phyloP scores from a whole-genome alignment of 2,113 vertebrate species.

The Chaenogobius annularis region DNA sequence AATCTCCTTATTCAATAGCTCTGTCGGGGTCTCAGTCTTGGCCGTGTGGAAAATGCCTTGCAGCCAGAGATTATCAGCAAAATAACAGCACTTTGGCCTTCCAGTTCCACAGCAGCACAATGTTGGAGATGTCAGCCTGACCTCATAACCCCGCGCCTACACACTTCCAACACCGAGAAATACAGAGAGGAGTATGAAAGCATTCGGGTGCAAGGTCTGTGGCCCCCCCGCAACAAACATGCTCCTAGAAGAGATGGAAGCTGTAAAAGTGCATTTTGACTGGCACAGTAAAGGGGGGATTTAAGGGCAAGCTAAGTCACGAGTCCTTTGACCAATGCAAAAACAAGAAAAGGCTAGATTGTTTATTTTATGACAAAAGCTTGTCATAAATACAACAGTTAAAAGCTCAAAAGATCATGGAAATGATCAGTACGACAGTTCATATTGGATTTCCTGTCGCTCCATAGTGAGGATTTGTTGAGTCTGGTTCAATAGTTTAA shows the following conservation, averaged over 20 bases:
- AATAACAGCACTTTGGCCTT: conserved; percentile 6
- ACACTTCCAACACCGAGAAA: conserved; percentile 16
- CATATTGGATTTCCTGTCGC: too few relatives aligned
- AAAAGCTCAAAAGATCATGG: too few relatives aligned
- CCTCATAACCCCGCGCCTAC: background rate
- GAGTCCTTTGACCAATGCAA: background rate
- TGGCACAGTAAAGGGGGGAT: conserved; percentile 12
- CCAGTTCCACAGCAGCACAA: conserved; percentile 14
- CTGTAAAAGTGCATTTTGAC: conserved; percentile 31
- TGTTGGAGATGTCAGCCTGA: conserved; percentile 54
- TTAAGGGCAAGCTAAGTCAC: background rate
- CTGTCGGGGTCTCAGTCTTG: background rate
- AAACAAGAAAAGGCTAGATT: background rate
- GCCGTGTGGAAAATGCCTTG: background rate
- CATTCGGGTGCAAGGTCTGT: conserved; percentile 45
- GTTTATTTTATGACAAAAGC: too few relatives aligned
- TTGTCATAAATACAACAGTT: too few relatives aligned
- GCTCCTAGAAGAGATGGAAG: conserved; percentile 23
- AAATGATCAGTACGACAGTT: too few relatives aligned
- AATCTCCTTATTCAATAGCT: conserved; percentile 61
- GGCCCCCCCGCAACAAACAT: conserved; percentile 32
- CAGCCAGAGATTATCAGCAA: conserved; percentile 1
- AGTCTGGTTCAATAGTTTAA: too few relatives aligned
- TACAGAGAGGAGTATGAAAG: conserved; percentile 40
- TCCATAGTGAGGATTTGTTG: too few relatives aligned